Conservation (phyloP, 35 echinoderm and acorn worm genomes). For the Anneissia japonica region DNA sequence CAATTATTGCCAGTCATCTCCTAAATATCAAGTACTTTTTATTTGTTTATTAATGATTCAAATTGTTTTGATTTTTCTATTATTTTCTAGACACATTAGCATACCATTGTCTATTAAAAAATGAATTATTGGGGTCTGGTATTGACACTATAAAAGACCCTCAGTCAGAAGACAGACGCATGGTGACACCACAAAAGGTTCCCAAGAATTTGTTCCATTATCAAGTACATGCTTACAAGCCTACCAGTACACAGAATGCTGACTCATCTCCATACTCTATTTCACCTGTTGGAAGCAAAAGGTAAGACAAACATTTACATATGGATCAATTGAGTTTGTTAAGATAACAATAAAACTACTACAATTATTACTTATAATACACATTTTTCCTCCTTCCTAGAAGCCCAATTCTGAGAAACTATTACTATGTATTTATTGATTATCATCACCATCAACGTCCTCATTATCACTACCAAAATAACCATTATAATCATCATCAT, state of each 20-base stretch:
- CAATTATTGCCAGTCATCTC: too few species aligned
- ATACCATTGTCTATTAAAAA: slow-evolving; percentile 94
- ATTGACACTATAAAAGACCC: slow-evolving; percentile 97
- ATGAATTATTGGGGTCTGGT: slow-evolving; percentile 83
- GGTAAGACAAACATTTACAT: slow-evolving; percentile 16
- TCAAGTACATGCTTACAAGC: slow-evolving; percentile 66
- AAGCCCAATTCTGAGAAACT: too few species aligned
- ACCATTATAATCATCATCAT: too few species aligned
- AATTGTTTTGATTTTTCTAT: background rate
- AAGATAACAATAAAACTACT: too few species aligned
- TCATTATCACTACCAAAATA: too few species aligned
- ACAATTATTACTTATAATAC: too few species aligned
- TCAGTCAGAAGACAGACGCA: slow-evolving; percentile 89
- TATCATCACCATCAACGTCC: too few species aligned
- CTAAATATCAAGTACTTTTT: too few species aligned
- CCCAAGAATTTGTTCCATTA: slow-evolving; percentile 82
- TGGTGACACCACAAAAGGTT: slow-evolving; percentile 77
- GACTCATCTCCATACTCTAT: slow-evolving; percentile 83
- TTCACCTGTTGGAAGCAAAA: slow-evolving; percentile 90
- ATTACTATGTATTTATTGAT: too few species aligned
- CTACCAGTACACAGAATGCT: slow-evolving; percentile 38
- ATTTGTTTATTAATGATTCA: too few species aligned
- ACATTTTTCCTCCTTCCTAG: too few species aligned
- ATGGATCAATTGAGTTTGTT: background rate
- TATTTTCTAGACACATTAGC: slow-evolving; percentile 61